These are phyloP conservation scores for Harpegnathos saltator DNA, from an alignment of 1,140 invertebrate species.

Conservation along the genomic window DNA sequence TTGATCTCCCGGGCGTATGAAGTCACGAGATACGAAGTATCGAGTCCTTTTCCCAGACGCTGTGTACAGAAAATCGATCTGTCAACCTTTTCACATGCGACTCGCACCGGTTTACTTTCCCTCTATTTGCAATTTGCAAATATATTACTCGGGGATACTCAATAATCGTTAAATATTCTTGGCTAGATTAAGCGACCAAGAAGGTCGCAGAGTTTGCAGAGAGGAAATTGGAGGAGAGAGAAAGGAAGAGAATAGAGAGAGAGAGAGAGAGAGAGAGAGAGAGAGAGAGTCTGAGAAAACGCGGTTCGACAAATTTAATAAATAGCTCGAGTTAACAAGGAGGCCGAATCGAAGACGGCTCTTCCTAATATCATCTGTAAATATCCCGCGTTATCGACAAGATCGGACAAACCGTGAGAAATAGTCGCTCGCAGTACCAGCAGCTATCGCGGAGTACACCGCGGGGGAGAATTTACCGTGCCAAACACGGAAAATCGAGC, in stretches of 20 bases:
- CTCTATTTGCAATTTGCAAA: neutral
- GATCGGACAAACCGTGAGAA: constrained; percentile 9
- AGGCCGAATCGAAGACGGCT: too few species aligned
- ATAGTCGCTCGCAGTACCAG: constrained; percentile 28
- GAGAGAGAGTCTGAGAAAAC: too few species aligned
- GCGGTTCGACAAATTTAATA: too few species aligned
- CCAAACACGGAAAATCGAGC: constrained; percentile 39
- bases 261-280: too few species aligned
- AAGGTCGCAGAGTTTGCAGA: too few species aligned
- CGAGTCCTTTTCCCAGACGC: neutral
- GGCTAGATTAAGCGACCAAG: too few species aligned
- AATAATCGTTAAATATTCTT: constrained; percentile 5
- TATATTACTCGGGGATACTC: neutral
- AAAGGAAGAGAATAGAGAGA: neutral
- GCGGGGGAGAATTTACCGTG: constrained; percentile 26
- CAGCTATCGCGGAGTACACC: constrained; percentile 5
- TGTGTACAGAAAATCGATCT: constrained; percentile 6
- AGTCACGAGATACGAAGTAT: neutral
- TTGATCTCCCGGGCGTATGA: constrained; percentile 34
- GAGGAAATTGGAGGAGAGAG: too few species aligned
- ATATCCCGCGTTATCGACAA: neutral
- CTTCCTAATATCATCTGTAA: neutral
- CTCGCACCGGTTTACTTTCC: neutral
- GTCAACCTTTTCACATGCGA: neutral
- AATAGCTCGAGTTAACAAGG: too few species aligned